phyloP scores from a whole-genome alignment of 2,888 invertebrate genomes.

The Eudemis profundana region DNA sequence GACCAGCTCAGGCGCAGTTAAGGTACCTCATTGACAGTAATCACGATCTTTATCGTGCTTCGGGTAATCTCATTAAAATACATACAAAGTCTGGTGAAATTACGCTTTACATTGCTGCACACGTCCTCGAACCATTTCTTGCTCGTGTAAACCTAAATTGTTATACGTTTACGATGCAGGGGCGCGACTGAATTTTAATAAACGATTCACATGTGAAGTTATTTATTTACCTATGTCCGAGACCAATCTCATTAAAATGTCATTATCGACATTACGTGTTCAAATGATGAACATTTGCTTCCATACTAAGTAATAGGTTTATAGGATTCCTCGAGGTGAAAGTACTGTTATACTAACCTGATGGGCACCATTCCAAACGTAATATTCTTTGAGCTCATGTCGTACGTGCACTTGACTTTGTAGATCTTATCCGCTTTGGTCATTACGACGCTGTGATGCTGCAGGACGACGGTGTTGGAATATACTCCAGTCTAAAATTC shows the following conservation, averaged over 20 bases:
- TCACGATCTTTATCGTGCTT: conserved; percentile 55
- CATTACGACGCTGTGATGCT: conserved; percentile 98
- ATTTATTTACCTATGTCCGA: conserved; percentile 27
- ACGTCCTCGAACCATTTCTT: conserved; percentile 57
- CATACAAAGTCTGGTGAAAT: conserved; percentile 54
- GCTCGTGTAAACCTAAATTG: conserved; percentile 66
- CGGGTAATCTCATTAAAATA: conserved; percentile 58
- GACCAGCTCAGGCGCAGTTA: conserved; percentile 46
- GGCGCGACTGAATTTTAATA: conserved; percentile 65
- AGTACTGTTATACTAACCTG: conserved; percentile 84
- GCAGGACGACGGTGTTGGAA: conserved; percentile 96
- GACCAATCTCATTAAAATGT: conserved; percentile 57
- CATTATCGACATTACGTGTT: conserved; percentile 60
- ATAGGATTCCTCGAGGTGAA: no score
- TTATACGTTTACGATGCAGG: conserved; percentile 65
- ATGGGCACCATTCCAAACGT: conserved; percentile 99
- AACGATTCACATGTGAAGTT: conserved; percentile 53
- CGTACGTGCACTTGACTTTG: conserved; percentile 98
- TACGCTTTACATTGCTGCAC: conserved; percentile 58
- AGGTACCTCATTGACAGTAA: conserved; percentile 53
- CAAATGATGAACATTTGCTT: no score
- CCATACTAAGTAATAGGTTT: no score
- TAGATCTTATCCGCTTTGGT: conserved; percentile 98
- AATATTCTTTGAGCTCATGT: conserved; percentile 98
- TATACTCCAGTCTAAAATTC: conserved; percentile 93